These are phyloP conservation scores for Agriotes lineatus DNA, from an alignment of 2,888 invertebrate genomes.

Conservation along the genomic window DNA sequence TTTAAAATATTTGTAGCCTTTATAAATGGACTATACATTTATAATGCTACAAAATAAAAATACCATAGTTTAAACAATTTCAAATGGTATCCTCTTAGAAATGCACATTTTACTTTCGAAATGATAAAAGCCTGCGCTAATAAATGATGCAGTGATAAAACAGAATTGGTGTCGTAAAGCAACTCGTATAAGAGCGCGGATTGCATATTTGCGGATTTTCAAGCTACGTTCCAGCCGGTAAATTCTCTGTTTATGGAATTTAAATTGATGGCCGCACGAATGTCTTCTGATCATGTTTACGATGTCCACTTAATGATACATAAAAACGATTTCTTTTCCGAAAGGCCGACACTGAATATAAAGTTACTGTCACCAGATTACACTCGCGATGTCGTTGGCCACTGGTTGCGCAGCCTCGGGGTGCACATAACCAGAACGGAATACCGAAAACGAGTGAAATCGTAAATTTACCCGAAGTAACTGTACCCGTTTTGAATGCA, in stretches of 20 bases:
- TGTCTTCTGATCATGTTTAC: conserved; percentile 43
- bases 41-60: no score
- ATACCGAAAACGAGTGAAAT: conserved; percentile 16
- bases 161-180: conserved; percentile 1
- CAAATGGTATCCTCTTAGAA: no score
- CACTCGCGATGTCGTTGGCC: conserved; percentile 42
- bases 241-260: conserved; percentile 43
- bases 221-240: conserved; percentile 32
- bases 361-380: conserved; percentile 46
- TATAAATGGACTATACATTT: no score
- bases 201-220: conserved; percentile 24
- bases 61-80: no score
- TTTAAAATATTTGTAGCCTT: no score
- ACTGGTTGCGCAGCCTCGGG: conserved; percentile 31
- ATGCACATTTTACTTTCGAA: no score
- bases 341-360: conserved; percentile 44
- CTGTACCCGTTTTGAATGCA: conserved; percentile 24
- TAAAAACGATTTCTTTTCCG: conserved; percentile 45
- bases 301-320: conserved; percentile 45
- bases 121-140: no score
- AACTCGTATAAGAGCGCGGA: neutral
- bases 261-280: conserved; percentile 43
- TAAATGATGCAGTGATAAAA: no score
- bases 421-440: conserved; percentile 33
- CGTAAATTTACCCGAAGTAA: conserved; percentile 25